Evolutionary conservation across 2,113 vertebrate genomes (phyloP).

Genomic region (Dissostichus mawsoni): DNA sequence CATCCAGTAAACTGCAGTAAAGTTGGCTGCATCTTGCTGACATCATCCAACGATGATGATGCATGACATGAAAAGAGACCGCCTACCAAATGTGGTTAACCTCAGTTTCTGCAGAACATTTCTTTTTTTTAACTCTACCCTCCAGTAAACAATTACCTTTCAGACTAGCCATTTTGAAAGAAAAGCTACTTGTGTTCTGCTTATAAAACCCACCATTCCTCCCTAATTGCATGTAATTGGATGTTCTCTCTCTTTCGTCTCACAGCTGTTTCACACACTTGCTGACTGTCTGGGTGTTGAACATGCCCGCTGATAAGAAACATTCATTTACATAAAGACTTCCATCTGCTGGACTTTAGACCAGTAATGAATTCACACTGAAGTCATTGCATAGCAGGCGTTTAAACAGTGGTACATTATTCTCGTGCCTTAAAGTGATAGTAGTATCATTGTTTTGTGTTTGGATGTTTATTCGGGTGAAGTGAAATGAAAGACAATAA

Average conservation of each 20-base stretch:
- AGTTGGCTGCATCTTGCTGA: slow-evolving; percentile 29
- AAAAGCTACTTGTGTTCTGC: slow-evolving; percentile 1
- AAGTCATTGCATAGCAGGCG: background rate
- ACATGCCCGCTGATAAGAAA: slow-evolving; percentile 38
- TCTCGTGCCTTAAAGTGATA: background rate
- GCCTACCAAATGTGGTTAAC: slow-evolving; percentile 7
- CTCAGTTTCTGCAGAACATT: background rate
- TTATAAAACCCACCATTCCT: slow-evolving; percentile 3
- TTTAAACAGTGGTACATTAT: background rate
- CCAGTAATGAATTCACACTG: background rate
- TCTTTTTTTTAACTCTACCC: no score
- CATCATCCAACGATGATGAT: background rate
- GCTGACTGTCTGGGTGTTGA: background rate
- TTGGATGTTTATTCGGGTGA: background rate
- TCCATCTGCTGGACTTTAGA: slow-evolving; percentile 17
- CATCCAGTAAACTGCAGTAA: background rate
- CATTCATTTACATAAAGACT: slow-evolving; percentile 37
- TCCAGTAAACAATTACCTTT: background rate
- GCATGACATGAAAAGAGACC: background rate
- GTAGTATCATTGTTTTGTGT: background rate
- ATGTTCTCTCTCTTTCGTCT: background rate
- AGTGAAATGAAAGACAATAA: background rate
- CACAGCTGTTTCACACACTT: background rate
- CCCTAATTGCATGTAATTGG: background rate
- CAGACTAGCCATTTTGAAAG: background rate